A percentile compares a stretch with the other conserved stretches of the same genome.
Conservation (phyloP, 1,140 invertebrate genomes). For the Lethrus apterus region DNA sequence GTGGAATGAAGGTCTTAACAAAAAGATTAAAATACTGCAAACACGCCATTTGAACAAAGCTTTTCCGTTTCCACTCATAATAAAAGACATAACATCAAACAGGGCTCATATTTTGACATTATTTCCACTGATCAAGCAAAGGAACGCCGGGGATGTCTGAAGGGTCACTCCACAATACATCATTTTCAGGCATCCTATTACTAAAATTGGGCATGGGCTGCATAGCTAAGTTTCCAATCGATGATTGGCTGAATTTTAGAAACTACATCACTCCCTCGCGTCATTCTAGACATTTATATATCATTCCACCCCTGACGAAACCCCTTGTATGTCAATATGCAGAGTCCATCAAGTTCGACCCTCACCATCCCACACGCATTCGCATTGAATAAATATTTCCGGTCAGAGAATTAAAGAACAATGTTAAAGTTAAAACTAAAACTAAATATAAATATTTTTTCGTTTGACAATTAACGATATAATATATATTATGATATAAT, state of each 20-base stretch:
- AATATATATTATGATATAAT: too few relatives aligned
- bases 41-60: slow-evolving; percentile 10
- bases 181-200: slow-evolving; percentile 36
- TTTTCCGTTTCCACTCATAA: slow-evolving; percentile 9
- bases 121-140: slow-evolving; percentile 27
- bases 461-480: too few relatives aligned
- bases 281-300: slow-evolving; percentile 20
- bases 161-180: slow-evolving; percentile 33
- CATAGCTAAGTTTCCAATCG: slow-evolving; percentile 20
- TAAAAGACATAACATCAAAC: slow-evolving; percentile 20
- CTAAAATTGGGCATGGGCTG: slow-evolving; percentile 27
- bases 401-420: too few relatives aligned
- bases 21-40: slow-evolving; percentile 5
- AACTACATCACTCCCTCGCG: slow-evolving; percentile 24
- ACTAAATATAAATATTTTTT: too few relatives aligned
- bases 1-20: too few relatives aligned
- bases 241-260: slow-evolving; percentile 31
- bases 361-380: slow-evolving; percentile 12
- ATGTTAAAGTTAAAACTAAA: too few relatives aligned
- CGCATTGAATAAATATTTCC: slow-evolving; percentile 14
- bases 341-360: slow-evolving; percentile 16
- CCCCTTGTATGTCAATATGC: slow-evolving; percentile 14
- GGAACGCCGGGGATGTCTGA: slow-evolving; percentile 17
- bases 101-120: slow-evolving; percentile 26
- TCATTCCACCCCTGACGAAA: slow-evolving; percentile 20